These are phyloP conservation scores for Apamea crenata DNA, from an alignment of 2,888 invertebrate genomes.

Conservation along the genomic window DNA sequence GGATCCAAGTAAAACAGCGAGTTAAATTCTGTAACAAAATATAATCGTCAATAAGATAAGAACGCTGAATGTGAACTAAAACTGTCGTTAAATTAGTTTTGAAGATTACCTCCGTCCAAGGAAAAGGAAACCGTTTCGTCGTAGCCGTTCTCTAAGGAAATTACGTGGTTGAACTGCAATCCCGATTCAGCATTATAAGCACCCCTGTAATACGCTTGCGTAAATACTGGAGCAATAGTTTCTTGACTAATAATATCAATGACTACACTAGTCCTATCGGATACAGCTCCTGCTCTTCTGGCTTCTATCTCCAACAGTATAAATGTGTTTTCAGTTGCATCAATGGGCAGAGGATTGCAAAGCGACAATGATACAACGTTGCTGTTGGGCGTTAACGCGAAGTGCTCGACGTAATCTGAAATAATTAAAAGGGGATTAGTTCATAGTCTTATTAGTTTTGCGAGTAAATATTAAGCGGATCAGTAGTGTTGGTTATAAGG, in stretches of 20 bases:
- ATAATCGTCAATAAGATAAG: neutral
- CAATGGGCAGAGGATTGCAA: slow-evolving; percentile 61
- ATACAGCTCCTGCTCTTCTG: slow-evolving; percentile 74
- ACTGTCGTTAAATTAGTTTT: slow-evolving; percentile 1
- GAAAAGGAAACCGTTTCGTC: slow-evolving; percentile 73
- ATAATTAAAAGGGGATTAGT: slow-evolving; percentile 41
- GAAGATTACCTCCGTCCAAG: slow-evolving; percentile 74
- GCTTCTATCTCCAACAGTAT: slow-evolving; percentile 79
- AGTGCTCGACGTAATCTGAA: slow-evolving; percentile 74
- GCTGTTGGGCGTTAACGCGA: slow-evolving; percentile 61
- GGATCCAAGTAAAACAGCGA: slow-evolving; percentile 62
- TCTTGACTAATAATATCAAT: slow-evolving; percentile 72
- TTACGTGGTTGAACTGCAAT: slow-evolving; percentile 70
- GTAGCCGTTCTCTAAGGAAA: slow-evolving; percentile 72
- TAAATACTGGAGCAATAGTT: slow-evolving; percentile 70
- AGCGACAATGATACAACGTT: slow-evolving; percentile 70
- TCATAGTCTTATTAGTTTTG: neutral
- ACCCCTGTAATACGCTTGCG: slow-evolving; percentile 74
- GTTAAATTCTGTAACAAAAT: slow-evolving; percentile 65
- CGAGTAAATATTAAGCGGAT: neutral
- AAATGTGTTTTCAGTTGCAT: slow-evolving; percentile 69
- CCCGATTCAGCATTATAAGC: slow-evolving; percentile 66
- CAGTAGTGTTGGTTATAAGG: neutral
- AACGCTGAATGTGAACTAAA: neutral
- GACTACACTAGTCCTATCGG: slow-evolving; percentile 73